A percentile compares a stretch with the other conserved stretches of the same genome.
Conservation (phyloP, 1,140 invertebrate species). For the Drosophila suzukii region DNA sequence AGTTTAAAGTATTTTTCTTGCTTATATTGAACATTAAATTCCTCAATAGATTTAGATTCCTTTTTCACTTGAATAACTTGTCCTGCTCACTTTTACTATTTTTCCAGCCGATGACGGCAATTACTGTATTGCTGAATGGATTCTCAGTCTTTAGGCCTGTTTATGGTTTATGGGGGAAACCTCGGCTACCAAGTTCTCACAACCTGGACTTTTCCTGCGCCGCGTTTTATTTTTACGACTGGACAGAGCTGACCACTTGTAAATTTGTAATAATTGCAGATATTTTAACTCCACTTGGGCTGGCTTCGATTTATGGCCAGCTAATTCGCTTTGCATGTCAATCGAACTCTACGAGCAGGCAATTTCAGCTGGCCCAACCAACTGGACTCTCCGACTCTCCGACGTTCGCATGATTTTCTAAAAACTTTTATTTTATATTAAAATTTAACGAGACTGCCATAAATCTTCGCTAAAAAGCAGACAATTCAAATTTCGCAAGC, state of each 20-base stretch:
- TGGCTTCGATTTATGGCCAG: slow-evolving; percentile 56
- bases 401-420: slow-evolving; percentile 57
- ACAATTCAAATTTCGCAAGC: slow-evolving; percentile 79
- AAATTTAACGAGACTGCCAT: slow-evolving; percentile 83
- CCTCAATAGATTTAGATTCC: background rate
- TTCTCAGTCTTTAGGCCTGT: background rate
- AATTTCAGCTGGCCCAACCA: slow-evolving; percentile 1
- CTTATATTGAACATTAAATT: background rate
- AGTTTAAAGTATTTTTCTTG: background rate
- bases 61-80: background rate
- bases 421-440: slow-evolving; percentile 83
- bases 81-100: background rate
- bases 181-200: slow-evolving; percentile 21
- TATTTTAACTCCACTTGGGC: slow-evolving; percentile 32
- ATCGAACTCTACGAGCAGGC: slow-evolving; percentile 35
- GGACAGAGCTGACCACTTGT: slow-evolving; percentile 40
- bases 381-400: background rate
- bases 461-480: slow-evolving; percentile 82
- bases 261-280: slow-evolving; percentile 67
- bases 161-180: background rate
- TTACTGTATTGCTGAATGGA: background rate
- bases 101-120: background rate
- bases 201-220: background rate
- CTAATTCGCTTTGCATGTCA: slow-evolving; percentile 81
- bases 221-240: slow-evolving; percentile 33